Evolutionary conservation across 2,888 invertebrate species (phyloP).

Genomic region (Rotaria sp.): DNA sequence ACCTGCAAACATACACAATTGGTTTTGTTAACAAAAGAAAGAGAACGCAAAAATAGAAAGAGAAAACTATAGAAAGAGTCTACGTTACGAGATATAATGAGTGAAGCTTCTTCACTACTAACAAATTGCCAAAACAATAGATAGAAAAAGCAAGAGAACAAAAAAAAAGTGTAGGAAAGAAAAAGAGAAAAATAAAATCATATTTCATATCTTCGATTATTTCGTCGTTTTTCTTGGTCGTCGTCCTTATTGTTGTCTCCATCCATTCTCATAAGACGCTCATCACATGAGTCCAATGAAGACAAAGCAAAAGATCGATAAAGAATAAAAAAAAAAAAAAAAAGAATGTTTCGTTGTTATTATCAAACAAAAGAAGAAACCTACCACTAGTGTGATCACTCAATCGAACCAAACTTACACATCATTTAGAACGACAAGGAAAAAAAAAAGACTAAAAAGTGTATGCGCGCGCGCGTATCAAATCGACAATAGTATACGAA

Average conservation of each 20-base stretch:
- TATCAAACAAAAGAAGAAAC: constrained; percentile 1
- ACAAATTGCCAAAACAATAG: background rate
- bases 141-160: background rate
- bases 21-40: background rate
- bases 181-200: background rate
- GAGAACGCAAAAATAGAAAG: background rate
- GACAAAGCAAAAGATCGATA: background rate
- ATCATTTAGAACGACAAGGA: background rate
- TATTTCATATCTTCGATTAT: background rate
- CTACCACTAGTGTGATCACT: constrained; percentile 7
- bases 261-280: background rate
- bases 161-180: background rate
- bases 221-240: background rate
- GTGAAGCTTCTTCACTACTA: background rate
- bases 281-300: background rate
- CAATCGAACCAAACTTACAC: background rate
- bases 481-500: background rate
- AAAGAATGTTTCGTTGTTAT: background rate
- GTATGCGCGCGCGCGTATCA: background rate
- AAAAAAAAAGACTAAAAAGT: background rate
- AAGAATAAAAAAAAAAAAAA: background rate
- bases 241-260: background rate
- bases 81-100: background rate
- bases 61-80: background rate
- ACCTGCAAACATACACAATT: background rate